Base-by-base conservation (phyloP, 2,113 vertebrate genomes). In the Limnothrissa miodon region DNA sequence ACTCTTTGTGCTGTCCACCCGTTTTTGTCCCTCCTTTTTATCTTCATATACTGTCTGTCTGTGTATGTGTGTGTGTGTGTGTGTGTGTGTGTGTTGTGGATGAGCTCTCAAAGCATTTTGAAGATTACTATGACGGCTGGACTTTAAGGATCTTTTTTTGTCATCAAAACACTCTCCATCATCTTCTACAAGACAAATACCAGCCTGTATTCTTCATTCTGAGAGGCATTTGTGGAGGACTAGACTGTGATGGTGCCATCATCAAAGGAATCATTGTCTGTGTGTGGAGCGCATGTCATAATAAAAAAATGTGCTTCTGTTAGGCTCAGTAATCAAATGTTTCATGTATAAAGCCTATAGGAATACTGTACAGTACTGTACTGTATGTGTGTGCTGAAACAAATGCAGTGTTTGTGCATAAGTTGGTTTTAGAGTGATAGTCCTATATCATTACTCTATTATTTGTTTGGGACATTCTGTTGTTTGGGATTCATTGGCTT, bases 1-100 rank as follows among this genome's bases (percentile, higher is more conserved):
- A n/a, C n/a, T n/a, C n/a, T n/a, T n/a, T n/a, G n/a, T n/a, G n/a
- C n/a, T n/a, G n/a, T n/a, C n/a, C n/a, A n/a, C n/a, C n/a, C n/a
- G n/a, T n/a, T n/a, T n/a, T n/a, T n/a, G n/a, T n/a, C n/a, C n/a
- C n/a, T n/a, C n/a, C n/a, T n/a, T n/a, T n/a, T n/a, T n/a, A n/a
- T n/a, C n/a, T n/a, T n/a, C n/a, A n/a, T n/a, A n/a, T n/a, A n/a
- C n/a, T n/a, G n/a, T n/a, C n/a, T n/a, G n/a, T n/a, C n/a, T n/a
- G 89, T 89, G 84, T 89, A 39, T 88, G 78, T 59, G 78, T 87
- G 81, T 86, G 9, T 84, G 62, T 78, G 78, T 83, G 29, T 21
- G 51, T 66, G 78, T 81, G 33, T 5, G n/a, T n/a, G n/a, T 51
- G 48, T 51, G 17, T 56, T 56, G 19, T 56, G 19, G 51, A 56